A percentile compares a stretch with the other conserved stretches of the same genome.
Evolutionary conservation across 2,113 vertebrate species (phyloP).

Genomic region (Ptychochromis oligacanthus): DNA sequence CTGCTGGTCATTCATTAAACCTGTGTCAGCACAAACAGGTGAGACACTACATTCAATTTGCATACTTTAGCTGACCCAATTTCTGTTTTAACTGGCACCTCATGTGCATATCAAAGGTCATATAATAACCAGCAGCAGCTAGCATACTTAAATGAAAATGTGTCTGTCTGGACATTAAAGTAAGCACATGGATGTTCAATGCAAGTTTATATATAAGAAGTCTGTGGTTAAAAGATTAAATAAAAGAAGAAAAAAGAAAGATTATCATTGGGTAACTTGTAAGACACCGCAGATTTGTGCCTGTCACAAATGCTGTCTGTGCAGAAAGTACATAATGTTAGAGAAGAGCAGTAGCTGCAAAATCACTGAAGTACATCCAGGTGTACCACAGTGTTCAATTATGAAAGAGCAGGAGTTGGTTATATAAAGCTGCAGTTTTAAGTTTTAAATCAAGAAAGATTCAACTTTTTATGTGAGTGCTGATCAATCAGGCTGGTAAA

Average conservation of each 20-base stretch:
- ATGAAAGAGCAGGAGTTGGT: constrained; percentile 17
- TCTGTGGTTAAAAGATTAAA: fast-evolving
- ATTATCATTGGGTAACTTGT: constrained; percentile 2
- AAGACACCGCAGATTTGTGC: neutral
- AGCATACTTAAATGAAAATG: neutral
- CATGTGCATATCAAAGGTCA: neutral
- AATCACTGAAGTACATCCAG: constrained; percentile 20
- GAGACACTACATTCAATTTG: neutral
- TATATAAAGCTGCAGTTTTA: neutral
- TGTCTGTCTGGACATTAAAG: neutral
- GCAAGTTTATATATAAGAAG: neutral
- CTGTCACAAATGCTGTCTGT: constrained; percentile 14
- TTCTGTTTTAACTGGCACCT: neutral
- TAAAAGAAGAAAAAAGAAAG: neutral
- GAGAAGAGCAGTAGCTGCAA: constrained; percentile 5
- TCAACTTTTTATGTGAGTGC: neutral
- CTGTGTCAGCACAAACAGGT: neutral
- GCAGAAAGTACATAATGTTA: neutral
- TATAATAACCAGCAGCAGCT: neutral
- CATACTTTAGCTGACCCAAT: neutral
- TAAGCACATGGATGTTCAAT: fast-evolving
- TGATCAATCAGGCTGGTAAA: neutral
- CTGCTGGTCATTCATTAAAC: neutral
- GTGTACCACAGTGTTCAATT: constrained; percentile 31
- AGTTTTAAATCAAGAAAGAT: neutral